Evolutionary conservation across 2,888 invertebrate species (phyloP), one percentile per base, ranked within the genome.

Genomic region (Muschampia plurimacula): DNA sequence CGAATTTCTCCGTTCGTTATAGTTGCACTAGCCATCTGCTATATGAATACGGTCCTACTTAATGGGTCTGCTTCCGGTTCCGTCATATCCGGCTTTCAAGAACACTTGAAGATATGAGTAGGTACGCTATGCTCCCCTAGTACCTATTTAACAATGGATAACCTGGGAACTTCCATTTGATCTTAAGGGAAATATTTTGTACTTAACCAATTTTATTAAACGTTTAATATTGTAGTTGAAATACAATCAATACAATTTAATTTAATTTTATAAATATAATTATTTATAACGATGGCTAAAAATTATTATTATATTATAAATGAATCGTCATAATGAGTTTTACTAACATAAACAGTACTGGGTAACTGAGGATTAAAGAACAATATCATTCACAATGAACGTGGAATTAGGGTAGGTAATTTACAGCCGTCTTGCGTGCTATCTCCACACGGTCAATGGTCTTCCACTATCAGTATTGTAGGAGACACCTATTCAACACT

Each of bases 371-470:
- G 59, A 59, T 59, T 59, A 59, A 15, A 13, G 59, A 6, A 32
- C 60, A 32, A 2, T 49, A 49, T 28, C 32, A 64, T 57, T 67
- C 71, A 13, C 71, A 72, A 62, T 67, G 13, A 22, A 5, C 36
- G 66, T 49, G 49, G 59, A 66, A 71, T 70, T 71, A 71, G 66
- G 71, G 66, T 71, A 67, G 72, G 72, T 72, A 72, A 72, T 67
- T 67, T 63, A 72, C 67, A 28, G 62, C 10, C 41, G 36, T 62
- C 36, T 39, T 71, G 72, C 59, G 77, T 69, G 73, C 74, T 80
- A 81, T 83, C 81, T 81, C 79, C 79, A 84, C 86, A 88, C 93
- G 93, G 93, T 93, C 93, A 92, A 89, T 92, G 93, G 87, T 89
- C 93, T 89, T 84, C 81, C 74, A 79, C 90, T 92, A 93, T 93